These are phyloP conservation scores for Drosophila lowei DNA, from an alignment of 1,140 invertebrate species.

Conservation along the genomic window DNA sequence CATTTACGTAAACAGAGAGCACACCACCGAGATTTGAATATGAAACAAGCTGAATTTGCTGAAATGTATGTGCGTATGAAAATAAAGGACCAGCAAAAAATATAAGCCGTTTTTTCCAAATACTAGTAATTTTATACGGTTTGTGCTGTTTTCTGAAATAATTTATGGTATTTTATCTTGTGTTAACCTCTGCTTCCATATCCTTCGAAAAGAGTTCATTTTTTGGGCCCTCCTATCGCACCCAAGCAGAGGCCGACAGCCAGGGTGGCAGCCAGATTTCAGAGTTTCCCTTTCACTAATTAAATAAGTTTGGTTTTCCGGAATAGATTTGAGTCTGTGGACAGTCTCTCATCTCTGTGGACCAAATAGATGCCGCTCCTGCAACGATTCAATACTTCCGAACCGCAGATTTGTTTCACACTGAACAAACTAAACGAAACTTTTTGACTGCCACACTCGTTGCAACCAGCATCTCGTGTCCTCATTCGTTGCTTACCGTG, in stretches of 20 bases:
- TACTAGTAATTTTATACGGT: too few species aligned
- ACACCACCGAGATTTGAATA: background rate
- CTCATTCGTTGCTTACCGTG: constrained; percentile 25
- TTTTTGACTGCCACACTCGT: constrained; percentile 36
- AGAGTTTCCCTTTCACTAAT: constrained; percentile 40
- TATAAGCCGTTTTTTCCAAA: too few species aligned
- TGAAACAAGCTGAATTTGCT: too few species aligned
- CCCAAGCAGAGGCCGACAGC: too few species aligned
- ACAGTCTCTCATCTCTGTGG: constrained; percentile 13
- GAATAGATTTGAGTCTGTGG: constrained; percentile 24
- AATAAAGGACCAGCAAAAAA: too few species aligned
- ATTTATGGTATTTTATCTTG: too few species aligned
- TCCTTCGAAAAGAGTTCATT: too few species aligned
- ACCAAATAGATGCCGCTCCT: background rate
- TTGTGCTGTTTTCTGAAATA: too few species aligned
- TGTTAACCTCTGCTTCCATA: too few species aligned
- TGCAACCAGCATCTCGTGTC: constrained; percentile 19
- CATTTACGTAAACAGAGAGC: background rate
- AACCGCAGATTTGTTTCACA: background rate
- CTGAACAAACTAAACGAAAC: constrained; percentile 24
- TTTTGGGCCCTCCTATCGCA: too few species aligned
- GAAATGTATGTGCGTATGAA: too few species aligned
- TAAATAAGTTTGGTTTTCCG: constrained; percentile 45
- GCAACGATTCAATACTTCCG: too few species aligned
- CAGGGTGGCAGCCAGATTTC: constrained; percentile 4